Evolutionary conservation across 2,113 vertebrate species (phyloP), one percentile per base, ranked within the genome.

Genomic region (Anseranas semipalmata): DNA sequence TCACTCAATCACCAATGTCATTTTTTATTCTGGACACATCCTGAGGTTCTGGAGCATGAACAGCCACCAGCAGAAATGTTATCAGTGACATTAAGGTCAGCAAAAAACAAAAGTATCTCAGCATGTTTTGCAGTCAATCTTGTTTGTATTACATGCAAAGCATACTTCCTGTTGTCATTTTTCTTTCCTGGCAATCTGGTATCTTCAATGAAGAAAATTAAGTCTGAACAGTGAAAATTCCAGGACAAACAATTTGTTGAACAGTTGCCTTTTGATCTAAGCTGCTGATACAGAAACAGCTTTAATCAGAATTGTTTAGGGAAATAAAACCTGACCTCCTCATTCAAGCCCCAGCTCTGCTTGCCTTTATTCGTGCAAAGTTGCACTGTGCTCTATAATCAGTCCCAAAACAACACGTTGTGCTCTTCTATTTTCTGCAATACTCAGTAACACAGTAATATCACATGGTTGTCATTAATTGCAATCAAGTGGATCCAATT

Each of bases 151-250:
- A 70, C 46, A 81, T 22, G 65, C 68, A 88, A 88, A 92, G 18
- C 68, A 86, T 30, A 41, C 22, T 89, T 73, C 84, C 68, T 75
- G 43, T 56, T 91, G 88, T 89, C 77, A 74, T 96, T 87, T 91
- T 87, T 82, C 45, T 90, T 89, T 53, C 66, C 52, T 62, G 74
- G 32, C 15, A 90, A 74, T 59, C 71, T 70, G 30, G 33, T 71
- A 53, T 39, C n/a, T 92, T 67, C 17, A 85, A 81, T 72, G 45
- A 89, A 90, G 46, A 93, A 95, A 96, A 88, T 86, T 41, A 91
- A 75, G 45, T 46, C 48, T 79, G 72, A 95, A 90, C 16, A 90
- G 41, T 68, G 48, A 83, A 82, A 85, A 85, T 91, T 95, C 55
- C 74, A 65, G 63, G 37, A 50, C 18, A 52, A 78, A 55, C 16